Evolutionary conservation across 23 tunicate species (phyloP), one percentile per base, ranked within the genome.

Genomic region (Styela clava): DNA sequence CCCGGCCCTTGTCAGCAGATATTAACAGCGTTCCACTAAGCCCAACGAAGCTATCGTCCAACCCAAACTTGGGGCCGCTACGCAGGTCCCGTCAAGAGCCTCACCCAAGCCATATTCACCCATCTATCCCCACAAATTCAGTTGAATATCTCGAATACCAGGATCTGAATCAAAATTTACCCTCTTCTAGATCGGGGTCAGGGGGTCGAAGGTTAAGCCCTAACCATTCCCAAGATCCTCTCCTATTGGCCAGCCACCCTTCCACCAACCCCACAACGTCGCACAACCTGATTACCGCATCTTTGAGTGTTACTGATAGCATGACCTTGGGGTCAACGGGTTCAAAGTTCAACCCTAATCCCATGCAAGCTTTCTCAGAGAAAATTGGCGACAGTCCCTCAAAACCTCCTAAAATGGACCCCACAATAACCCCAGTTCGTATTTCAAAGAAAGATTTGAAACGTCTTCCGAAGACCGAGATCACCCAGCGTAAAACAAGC

Each of bases 361-460:
- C 56, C 56, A 44, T 44, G 56, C 56, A 44, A 44, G 56, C 56
- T 44, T 44, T 44, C 12, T 7, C 9, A 44, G 56, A 44, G 7
- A 44, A 44, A 44, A 44, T 44, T 12, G 56, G 56, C 12, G 56
- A 44, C 56, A 65, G 70, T 16, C 30, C 31, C 9, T 65, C 78
- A 2, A 72, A 72, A 28, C 24, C 81, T 21, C 35, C 62, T 19
- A 76, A 76, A 52, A 25, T 76, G 26, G 81, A 76, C 64, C 65
- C 64, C 24, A 44, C 31, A 25, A 44, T 76, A 70, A 76, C 81
- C 52, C 81, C 81, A 21, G 81, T 76, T 25, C 30, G 81, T 23
- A 44, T 76, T 20, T 76, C 81, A 16, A 76, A 76, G 31, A 76
- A 76, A 52, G 81, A 76, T 52, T 24, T 76, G n/a, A 76, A 76